Base-by-base conservation (phyloP, 2,797 vertebrate species). In the Lutjanus campechanus region DNA sequence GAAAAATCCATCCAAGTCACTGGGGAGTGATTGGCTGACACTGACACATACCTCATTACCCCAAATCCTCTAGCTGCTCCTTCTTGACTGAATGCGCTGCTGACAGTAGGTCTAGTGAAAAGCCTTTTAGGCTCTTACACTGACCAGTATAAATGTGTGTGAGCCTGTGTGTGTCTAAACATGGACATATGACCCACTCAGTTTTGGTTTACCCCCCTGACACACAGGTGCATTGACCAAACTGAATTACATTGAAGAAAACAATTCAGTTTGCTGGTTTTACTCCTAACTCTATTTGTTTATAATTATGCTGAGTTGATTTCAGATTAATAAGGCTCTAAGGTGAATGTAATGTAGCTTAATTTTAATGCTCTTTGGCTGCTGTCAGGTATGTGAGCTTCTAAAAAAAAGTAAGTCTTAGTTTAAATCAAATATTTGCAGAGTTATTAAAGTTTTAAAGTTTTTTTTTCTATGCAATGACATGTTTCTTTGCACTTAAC, bases 21-120 rank as follows among this genome's bases (percentile, higher is more conserved):
- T 80, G 72, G 69, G 76, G 82, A 91, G 67, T 84, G 78, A 91
- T 87, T 85, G 85, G 82, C 78, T 85, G 87, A 87, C 73, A 69
- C 77, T 56, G 82, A 85, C 83, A 87, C 68, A 77, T 65, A 89
- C 86, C 89, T 91, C 86, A 88, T 91, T 92, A 91, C 83, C 69
- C 70, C 36, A 84, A 86, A 86, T 83, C 80, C 82, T 83, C 75
- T 29, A 11, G 71, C 81, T 77, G 70, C 85, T 78, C 81, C 79
- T 81, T 70, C 76, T 73, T 78, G 61, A 81, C 82, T 72, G 85
- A 87, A 77, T 55, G 67, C n/a, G 7, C 77, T 62, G 65, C 73
- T 81, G 82, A 91, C 81, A 86, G 79, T 67, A 47, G 65, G 81
- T 72, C 41, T n/a, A 29, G 69, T 63, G 49, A 59, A 78, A 87